These are phyloP conservation scores for Lithobius niger DNA, from an alignment of 1,140 invertebrate genomes.

Conservation along the genomic window DNA sequence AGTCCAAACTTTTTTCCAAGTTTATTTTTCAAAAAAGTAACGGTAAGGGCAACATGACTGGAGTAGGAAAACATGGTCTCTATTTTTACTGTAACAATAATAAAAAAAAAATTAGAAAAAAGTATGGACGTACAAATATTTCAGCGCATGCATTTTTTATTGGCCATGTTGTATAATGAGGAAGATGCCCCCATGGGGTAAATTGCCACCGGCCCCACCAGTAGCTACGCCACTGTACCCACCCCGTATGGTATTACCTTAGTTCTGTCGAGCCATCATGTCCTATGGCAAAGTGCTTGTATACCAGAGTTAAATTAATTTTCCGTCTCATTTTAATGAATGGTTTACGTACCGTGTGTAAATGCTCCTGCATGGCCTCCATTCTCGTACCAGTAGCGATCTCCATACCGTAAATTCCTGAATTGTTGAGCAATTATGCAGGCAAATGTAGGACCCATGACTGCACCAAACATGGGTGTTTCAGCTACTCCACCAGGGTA, in stretches of 20 bases:
- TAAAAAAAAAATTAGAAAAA: no score
- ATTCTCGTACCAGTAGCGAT: constrained; percentile 41
- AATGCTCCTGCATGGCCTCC: constrained; percentile 39
- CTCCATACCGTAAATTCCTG: constrained; percentile 34
- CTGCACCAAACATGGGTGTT: constrained; percentile 25
- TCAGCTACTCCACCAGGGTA: constrained; percentile 28
- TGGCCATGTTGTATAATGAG: no score
- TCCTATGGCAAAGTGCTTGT: background rate
- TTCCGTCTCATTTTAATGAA: background rate
- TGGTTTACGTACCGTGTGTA: constrained; percentile 34
- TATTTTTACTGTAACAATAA: no score
- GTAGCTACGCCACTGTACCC: no score
- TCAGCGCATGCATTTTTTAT: no score
- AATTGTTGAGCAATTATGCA: constrained; percentile 36
- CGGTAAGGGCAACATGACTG: no score
- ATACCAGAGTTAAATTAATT: background rate
- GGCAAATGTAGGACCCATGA: constrained; percentile 30
- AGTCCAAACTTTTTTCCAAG: no score
- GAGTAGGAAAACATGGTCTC: no score
- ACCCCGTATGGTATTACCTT: background rate
- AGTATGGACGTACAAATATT: no score
- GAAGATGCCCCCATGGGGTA: no score
- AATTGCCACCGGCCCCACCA: no score
- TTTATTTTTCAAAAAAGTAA: no score
- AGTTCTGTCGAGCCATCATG: background rate